phyloP scores from a whole-genome alignment of 2,797 vertebrate species.

The Hirundo rustica region DNA sequence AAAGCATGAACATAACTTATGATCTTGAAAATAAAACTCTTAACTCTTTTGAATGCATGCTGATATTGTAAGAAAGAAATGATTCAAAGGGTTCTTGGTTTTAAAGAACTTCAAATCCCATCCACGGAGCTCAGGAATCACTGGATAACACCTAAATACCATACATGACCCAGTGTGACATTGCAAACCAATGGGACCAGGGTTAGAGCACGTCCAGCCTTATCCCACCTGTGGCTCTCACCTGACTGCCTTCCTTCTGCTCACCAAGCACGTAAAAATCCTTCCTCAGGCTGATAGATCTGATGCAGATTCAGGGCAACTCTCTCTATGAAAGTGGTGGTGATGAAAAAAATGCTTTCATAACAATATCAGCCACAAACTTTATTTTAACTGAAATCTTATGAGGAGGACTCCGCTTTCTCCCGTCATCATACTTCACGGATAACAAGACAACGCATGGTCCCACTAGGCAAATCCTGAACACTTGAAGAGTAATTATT shows the following conservation, averaged over 20 bases:
- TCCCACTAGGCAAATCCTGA: background rate
- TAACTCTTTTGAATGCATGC: background rate
- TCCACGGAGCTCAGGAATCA: background rate
- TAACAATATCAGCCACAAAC: background rate
- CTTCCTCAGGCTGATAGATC: too few species aligned
- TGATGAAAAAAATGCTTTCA: background rate
- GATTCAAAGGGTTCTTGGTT: background rate
- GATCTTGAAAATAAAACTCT: background rate
- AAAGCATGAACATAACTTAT: background rate
- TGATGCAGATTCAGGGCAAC: background rate
- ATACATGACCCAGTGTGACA: background rate
- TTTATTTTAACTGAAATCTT: background rate
- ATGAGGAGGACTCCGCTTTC: background rate
- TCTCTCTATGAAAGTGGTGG: background rate
- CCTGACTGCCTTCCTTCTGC: background rate
- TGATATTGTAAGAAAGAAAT: background rate
- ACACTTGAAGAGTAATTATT: background rate
- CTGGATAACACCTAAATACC: background rate
- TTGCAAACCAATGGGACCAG: fast-evolving
- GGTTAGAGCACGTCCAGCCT: background rate
- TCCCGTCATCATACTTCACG: background rate
- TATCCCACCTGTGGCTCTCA: fast-evolving
- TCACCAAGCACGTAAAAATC: background rate
- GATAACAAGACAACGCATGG: background rate
- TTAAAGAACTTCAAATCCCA: background rate